These are phyloP conservation scores for Bombus superbus DNA, from an alignment of 1,140 invertebrate species.

Conservation along the genomic window DNA sequence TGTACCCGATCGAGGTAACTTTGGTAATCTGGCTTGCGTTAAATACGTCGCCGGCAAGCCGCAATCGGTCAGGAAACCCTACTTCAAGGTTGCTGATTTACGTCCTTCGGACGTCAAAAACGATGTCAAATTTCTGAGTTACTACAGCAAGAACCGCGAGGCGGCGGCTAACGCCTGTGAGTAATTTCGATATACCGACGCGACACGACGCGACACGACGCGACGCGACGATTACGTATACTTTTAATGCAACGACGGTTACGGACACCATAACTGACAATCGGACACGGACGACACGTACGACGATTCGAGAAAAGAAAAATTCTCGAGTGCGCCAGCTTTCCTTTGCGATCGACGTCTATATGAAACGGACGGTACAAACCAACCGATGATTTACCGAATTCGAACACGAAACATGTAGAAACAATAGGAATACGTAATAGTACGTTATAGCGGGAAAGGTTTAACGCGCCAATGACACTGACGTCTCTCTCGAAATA, in stretches of 20 bases:
- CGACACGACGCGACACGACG: slow-evolving; percentile 14
- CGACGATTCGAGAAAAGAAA: not conserved
- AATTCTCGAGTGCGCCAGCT: not conserved
- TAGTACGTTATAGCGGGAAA: slow-evolving; percentile 21
- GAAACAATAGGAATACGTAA: not conserved
- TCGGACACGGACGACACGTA: not conserved
- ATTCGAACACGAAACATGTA: slow-evolving; percentile 42
- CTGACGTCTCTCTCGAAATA: not conserved
- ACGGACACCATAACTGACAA: not conserved
- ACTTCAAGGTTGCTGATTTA: slow-evolving; percentile 85
- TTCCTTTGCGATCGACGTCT: not conserved
- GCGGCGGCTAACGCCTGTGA: slow-evolving; percentile 84
- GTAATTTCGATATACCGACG: slow-evolving; percentile 57
- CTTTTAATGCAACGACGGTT: not conserved
- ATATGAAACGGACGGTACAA: slow-evolving; percentile 16
- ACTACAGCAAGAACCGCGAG: slow-evolving; percentile 89
- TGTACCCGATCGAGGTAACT: slow-evolving; percentile 85
- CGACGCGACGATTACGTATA: slow-evolving; percentile 3
- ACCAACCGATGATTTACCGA: slow-evolving; percentile 25
- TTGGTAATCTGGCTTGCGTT: slow-evolving; percentile 89
- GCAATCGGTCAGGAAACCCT: slow-evolving; percentile 88
- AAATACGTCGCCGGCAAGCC: slow-evolving; percentile 90
- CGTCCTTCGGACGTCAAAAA: slow-evolving; percentile 84
- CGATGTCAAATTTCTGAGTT: slow-evolving; percentile 90
- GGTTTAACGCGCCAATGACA: slow-evolving; percentile 2